Base-by-base conservation (phyloP, 2,113 vertebrate species). In the Taurulus bubalis region DNA sequence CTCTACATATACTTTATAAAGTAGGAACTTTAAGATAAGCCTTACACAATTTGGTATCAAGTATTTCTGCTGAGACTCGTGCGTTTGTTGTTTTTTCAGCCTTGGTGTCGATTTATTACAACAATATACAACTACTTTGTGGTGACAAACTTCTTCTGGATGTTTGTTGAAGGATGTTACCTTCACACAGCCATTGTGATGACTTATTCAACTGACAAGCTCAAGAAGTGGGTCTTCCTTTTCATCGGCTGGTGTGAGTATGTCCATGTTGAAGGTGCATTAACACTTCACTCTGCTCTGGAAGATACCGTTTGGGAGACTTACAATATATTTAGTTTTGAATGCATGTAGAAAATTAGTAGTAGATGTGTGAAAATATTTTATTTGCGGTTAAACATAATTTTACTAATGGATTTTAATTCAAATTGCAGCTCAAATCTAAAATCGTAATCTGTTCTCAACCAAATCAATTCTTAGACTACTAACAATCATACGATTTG, bases 131-230 rank as follows among this genome's bases (percentile, higher is more conserved):
- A 99, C 92, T 99, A 99, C 79, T 99, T 99, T 74, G 96, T 99
- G 95, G 98, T 99, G 91, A 99, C 98, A 36, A 99, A 99, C 90
- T 99, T 99, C 90, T 99, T 99, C 95, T 99, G 98, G 98, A 99
- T 99, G 98, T 99, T 99, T 71, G 98, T 97, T 49, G 98, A 99
- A 90, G 98, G 98, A 78, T 99, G 98, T 89, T 99, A 99, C 91
- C 96, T 99, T 32, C 98, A 99, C 92, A 99, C 97, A 0, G 98
- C 98, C 47, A 97, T 99, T 12, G 98, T 98, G 60, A 97, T 99
- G 98, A 98, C 98, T n/a, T 99, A 99, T 81, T 99, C 98, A 42
- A 99, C 98, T 0, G 97, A 99, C 79, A 97, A 96, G 84, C 96
- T 99, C 68, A 93, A 95, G 65, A 99, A 99, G 90, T 97, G 98